phyloP scores from a whole-genome alignment of 2,888 invertebrate species.

The Pseudolycoriella hygida region DNA sequence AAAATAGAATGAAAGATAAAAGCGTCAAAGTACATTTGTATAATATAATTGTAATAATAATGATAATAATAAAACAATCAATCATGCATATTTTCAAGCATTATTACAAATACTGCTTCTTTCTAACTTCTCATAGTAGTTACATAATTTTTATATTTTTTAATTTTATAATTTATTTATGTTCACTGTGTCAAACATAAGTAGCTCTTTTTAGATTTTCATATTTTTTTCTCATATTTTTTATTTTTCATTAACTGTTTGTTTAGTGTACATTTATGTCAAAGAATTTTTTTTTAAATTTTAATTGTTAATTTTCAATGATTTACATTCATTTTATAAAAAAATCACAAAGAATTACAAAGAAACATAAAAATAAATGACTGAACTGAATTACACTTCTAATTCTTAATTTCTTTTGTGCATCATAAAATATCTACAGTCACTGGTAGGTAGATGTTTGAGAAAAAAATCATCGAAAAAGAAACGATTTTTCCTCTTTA shows the following conservation, averaged over 20 bases:
- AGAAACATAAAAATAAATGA: neutral
- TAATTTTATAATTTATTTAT: neutral
- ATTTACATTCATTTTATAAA: too few species aligned
- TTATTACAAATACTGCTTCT: conserved; percentile 41
- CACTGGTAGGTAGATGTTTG: neutral
- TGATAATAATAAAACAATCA: conserved; percentile 52
- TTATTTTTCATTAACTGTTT: conserved; percentile 41
- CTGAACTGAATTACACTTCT: neutral
- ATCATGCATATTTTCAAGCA: conserved; percentile 66
- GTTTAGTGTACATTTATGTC: too few species aligned
- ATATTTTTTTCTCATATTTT: conserved; percentile 3
- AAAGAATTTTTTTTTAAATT: too few species aligned
- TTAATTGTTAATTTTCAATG: too few species aligned
- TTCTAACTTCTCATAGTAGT: neutral
- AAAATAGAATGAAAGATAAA: conserved; percentile 8
- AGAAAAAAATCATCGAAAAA: neutral
- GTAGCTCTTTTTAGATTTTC: neutral
- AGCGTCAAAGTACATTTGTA: conserved; percentile 7
- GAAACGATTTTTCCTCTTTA: neutral
- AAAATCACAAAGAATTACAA: neutral
- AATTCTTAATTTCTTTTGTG: too few species aligned
- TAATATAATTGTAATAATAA: conserved; percentile 5
- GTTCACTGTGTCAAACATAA: neutral
- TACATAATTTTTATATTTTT: neutral
- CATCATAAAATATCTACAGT: neutral